phyloP scores from a whole-genome alignment of 2,113 vertebrate species.

The Scomber scombrus region DNA sequence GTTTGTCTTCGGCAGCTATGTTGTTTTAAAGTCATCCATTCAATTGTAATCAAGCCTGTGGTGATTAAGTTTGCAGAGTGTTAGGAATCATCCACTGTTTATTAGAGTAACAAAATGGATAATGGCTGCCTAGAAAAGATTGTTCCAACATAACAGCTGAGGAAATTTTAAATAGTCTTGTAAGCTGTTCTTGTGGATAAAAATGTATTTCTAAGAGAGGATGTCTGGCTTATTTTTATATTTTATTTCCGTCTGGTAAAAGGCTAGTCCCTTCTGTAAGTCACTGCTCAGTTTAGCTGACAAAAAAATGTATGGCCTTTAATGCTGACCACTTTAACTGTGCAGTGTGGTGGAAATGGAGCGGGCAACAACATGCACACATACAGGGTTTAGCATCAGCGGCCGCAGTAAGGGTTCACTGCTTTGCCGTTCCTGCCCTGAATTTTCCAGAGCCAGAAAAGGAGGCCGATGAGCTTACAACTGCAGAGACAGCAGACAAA shows the following conservation, averaged over 20 bases:
- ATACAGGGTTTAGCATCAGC: conserved; percentile 8
- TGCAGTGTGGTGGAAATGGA: conserved; percentile 34
- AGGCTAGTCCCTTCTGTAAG: conserved; percentile 67
- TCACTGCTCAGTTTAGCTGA: conserved; percentile 55
- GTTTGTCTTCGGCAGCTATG: conserved; percentile 25
- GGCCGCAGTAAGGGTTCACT: not conserved
- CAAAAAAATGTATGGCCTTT: conserved; percentile 52
- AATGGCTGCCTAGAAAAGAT: conserved; percentile 15
- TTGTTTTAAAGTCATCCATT: conserved; percentile 42
- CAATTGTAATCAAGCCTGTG: conserved; percentile 15
- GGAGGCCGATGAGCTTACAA: not conserved
- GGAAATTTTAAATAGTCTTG: conserved; percentile 25
- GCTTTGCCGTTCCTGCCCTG: not conserved
- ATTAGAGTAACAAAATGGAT: conserved; percentile 40
- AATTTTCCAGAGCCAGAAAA: conserved; percentile 26
- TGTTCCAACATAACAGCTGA: conserved; percentile 35
- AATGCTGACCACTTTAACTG: conserved; percentile 56
- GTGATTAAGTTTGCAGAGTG: conserved; percentile 13
- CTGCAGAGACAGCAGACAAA: conserved; percentile 29
- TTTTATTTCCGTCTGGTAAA: conserved; percentile 55
- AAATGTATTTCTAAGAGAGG: conserved; percentile 54
- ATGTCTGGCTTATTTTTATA: conserved; percentile 59
- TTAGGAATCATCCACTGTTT: conserved; percentile 34
- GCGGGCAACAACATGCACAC: conserved; percentile 10
- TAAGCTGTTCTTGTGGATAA: conserved; percentile 47